Percentiles rank a stretch among this genome's conserved stretches.
phyloP scores from a whole-genome alignment of 2,888 invertebrate genomes.

The Theodoxus fluviatilis region DNA sequence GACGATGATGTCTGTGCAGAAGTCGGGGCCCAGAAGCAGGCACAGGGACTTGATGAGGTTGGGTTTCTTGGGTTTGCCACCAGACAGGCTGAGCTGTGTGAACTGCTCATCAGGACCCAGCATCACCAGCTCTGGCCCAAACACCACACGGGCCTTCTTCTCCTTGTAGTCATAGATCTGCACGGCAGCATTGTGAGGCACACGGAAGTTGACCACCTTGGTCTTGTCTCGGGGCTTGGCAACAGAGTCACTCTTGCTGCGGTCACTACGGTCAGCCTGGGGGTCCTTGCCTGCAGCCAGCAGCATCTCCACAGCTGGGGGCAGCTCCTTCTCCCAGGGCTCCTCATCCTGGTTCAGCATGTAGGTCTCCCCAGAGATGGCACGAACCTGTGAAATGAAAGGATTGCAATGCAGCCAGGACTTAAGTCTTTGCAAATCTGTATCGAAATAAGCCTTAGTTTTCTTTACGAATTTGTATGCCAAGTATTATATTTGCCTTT shows the following conservation, averaged over 20 bases:
- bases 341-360: constrained; percentile 68
- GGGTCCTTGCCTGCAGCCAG: constrained; percentile 63
- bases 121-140: constrained; percentile 70
- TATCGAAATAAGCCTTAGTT: neutral
- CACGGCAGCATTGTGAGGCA: constrained; percentile 69
- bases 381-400: constrained; percentile 58
- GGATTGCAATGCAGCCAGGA: neutral
- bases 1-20: constrained; percentile 68
- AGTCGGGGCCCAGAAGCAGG: constrained; percentile 68
- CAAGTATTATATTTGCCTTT: no score
- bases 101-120: constrained; percentile 69
- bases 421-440: neutral
- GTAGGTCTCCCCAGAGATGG: constrained; percentile 67
- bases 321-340: constrained; percentile 64
- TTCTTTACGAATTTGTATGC: no score
- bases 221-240: constrained; percentile 58
- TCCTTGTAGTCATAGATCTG: constrained; percentile 69
- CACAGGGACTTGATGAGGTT: constrained; percentile 68
- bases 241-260: constrained; percentile 23
- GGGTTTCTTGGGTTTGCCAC: constrained; percentile 68
- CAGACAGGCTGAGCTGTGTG: constrained; percentile 68
- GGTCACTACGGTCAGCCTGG: constrained; percentile 65
- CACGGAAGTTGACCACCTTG: constrained; percentile 65
- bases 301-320: constrained; percentile 64
- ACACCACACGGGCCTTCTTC: constrained; percentile 68